phyloP scores from a whole-genome alignment of 2,113 vertebrate genomes.

The Hippocampus mohnikei region DNA sequence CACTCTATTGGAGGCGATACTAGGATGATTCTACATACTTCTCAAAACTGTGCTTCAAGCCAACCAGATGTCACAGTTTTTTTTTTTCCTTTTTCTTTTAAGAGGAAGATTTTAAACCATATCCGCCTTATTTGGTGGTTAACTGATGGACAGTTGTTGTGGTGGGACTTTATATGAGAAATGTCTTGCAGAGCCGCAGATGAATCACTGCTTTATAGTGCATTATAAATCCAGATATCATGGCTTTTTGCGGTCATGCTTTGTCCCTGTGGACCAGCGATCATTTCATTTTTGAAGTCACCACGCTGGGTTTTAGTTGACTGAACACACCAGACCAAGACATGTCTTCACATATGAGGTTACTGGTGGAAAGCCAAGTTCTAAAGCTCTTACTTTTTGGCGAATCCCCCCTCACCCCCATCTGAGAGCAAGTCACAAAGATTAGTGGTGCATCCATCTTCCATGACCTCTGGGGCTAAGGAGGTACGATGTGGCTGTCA shows the following conservation, averaged over 20 bases:
- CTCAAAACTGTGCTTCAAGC: background rate
- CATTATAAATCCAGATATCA: slow-evolving; percentile 67
- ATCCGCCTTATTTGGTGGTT: background rate
- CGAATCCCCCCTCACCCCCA: slow-evolving; percentile 36
- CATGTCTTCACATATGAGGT: slow-evolving; percentile 59
- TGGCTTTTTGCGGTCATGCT: slow-evolving; percentile 59
- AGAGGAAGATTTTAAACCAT: background rate
- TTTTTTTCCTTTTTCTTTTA: no score
- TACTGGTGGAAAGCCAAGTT: slow-evolving; percentile 73
- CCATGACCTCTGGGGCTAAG: slow-evolving; percentile 68
- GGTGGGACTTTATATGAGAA: slow-evolving; percentile 6
- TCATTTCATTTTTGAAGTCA: slow-evolving; percentile 62
- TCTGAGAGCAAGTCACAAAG: slow-evolving; percentile 62
- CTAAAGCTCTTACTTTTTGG: slow-evolving; percentile 62
- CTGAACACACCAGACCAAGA: slow-evolving; percentile 58
- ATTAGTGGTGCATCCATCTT: slow-evolving; percentile 64
- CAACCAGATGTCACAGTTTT: background rate
- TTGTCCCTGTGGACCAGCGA: slow-evolving; percentile 62
- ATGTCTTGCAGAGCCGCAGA: slow-evolving; percentile 55
- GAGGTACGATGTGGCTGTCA: slow-evolving; percentile 66
- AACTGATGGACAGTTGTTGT: background rate
- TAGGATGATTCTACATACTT: slow-evolving; percentile 13
- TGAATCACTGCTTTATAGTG: slow-evolving; percentile 61
- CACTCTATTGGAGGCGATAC: background rate
- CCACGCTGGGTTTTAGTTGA: slow-evolving; percentile 67